Evolutionary conservation across 2,113 vertebrate species (phyloP), one percentile per base, ranked within the genome.

Genomic region (Lontra canadensis): DNA sequence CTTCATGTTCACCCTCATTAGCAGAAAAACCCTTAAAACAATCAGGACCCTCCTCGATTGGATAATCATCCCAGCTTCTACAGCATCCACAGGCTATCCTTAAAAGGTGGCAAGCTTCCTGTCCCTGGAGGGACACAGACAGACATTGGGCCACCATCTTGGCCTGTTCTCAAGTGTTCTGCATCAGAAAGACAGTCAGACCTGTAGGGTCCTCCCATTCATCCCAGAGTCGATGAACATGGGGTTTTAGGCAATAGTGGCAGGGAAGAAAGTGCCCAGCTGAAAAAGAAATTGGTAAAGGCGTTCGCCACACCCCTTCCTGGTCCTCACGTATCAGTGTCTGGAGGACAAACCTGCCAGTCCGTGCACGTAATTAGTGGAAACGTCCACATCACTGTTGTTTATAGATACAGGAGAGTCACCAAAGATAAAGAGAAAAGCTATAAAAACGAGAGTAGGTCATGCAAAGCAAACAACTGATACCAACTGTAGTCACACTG

Each of bases 101-200:
- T 23, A 8, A 52, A 59, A 59, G n/a, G n/a, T 55, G 39, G 47
- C 59, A 57, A 93, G 80, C 20, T 34, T 71, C 57, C 69, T 63
- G 21, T 74, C 10, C 47, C 89, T 79, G 47, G 49, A 94, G 65
- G 36, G 95, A 73, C 86, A 69, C 91, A 96, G 36, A 29, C 10
- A 79, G 57, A 81, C 94, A 21, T n/a, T 15, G 10, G 44, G 18
- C 36, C 74, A 61, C 31, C 82, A 31, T 23, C 49, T 65, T 74
- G 39, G 61, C 39, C 84, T 86, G 34, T 55, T 92, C 61, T 55
- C 52, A 29, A 57, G 20, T 20, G 42, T 10, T 6, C n/a, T 20
- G 7, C 12, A 8, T 88, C 67, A 90, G 89, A 88, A 87, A 71
- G 39, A 59, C n/a, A 83, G 63, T 42, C 57, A 36, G 36, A 88